Conservation (phyloP, 2,888 invertebrate species). For the Stictocephala bisonia region DNA sequence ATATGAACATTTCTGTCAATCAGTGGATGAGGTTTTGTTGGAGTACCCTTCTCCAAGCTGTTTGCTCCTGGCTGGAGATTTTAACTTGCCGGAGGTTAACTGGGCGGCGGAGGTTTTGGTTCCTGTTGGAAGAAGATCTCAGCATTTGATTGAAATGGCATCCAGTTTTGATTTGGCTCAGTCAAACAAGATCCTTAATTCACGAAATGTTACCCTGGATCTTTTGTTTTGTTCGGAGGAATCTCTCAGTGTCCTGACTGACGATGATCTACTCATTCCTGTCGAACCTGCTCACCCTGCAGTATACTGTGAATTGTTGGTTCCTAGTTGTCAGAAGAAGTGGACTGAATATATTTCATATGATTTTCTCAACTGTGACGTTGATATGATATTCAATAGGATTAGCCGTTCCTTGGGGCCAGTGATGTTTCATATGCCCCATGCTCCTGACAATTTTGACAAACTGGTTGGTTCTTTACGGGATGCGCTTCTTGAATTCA, state of each 20-base stretch:
- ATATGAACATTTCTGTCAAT: neutral
- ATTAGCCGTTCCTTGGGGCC: neutral
- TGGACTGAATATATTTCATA: neutral
- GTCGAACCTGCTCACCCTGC: constrained; percentile 21
- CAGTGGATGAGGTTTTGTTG: constrained; percentile 7
- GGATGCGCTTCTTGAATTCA: neutral
- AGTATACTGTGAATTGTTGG: neutral
- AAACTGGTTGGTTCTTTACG: neutral
- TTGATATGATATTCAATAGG: constrained; percentile 2
- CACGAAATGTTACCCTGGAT: constrained; percentile 1
- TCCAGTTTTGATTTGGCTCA: neutral
- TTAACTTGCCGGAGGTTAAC: constrained; percentile 8
- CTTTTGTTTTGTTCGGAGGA: neutral
- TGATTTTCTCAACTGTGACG: constrained; percentile 4
- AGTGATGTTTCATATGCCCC: neutral
- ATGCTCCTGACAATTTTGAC: neutral
- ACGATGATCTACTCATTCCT: neutral
- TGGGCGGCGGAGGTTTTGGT: neutral
- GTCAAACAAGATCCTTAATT: neutral
- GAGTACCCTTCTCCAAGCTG: neutral
- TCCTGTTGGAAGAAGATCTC: neutral
- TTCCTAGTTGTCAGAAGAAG: neutral
- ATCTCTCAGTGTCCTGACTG: neutral
- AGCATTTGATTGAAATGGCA: neutral
- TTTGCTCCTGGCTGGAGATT: constrained; percentile 4